Evolutionary conservation across 2,797 vertebrate species (phyloP), one percentile per base, ranked within the genome.

Genomic region (Eulemur albifrons): DNA sequence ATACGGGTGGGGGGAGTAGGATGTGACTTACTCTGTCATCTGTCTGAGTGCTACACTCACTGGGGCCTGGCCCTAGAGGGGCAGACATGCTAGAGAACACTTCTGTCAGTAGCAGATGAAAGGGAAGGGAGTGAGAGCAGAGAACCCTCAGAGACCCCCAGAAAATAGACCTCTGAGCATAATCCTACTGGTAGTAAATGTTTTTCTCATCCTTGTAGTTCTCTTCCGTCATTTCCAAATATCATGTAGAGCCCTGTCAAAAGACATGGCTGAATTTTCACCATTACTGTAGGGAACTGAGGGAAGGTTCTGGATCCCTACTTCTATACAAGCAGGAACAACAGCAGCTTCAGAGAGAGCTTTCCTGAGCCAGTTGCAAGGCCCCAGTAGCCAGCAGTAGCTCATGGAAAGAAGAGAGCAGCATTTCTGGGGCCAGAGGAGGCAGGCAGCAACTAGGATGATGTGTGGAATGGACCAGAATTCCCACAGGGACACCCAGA

Each of bases 41-140:
- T 65, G 20, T 50, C 32, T 48, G 59, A 50, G 59, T 3, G 32
- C 32, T 48, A 0, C 0, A 1, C 1, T 83, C 7, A 67, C 61
- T 83, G 40, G 12, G 21, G 32, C 2, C 32, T 25, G 12, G 61
- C n/a, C 30, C 61, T n/a, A 48, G 20, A 65, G 32, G 65, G 32
- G 61, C 32, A 20, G 35, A 40, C 23, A 59, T 6, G 25, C 54
- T 40, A 5, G 30, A 48, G 59, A 11, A 32, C 40, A 5, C 30
- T 45, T 63, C 80, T 65, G 30, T 15, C 14, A 12, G 61, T 5
- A 83, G 61, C 43, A 83, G 61, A 48, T 25, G 21, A 48, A 21
- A 83, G 5, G 2, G 32, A 67, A 48, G 21, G 20, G 32, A 15
- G 30, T 38, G 65, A 83, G 61, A 83, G 32, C n/a, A 10, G 32